Percentiles rank a stretch among this genome's conserved stretches.
phyloP scores from a whole-genome alignment of 2,888 invertebrate genomes.

The Drosophila affinis region DNA sequence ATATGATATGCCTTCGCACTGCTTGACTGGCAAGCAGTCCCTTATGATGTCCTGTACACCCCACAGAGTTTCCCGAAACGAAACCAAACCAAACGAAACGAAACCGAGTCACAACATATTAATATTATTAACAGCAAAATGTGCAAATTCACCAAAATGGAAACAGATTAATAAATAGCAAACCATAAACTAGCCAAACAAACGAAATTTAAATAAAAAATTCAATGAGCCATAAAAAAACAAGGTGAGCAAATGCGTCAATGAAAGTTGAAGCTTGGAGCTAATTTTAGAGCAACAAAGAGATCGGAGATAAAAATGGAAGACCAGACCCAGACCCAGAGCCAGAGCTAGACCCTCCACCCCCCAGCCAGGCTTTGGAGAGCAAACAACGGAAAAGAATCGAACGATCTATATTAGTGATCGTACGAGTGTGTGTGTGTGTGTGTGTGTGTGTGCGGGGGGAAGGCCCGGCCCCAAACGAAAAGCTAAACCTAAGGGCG shows the following conservation, averaged over 20 bases:
- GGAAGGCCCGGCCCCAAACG: slow-evolving; percentile 14
- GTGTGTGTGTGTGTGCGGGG: too few species aligned
- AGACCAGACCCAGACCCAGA: slow-evolving; percentile 31
- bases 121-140: slow-evolving; percentile 8
- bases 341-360: too few species aligned
- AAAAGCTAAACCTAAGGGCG: not conserved
- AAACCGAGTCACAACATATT: slow-evolving; percentile 3
- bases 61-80: not conserved
- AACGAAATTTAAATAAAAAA: slow-evolving; percentile 34
- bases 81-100: not conserved
- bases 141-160: not conserved
- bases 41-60: not conserved
- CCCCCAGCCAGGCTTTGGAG: not conserved
- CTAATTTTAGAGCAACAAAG: slow-evolving; percentile 55
- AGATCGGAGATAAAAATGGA: slow-evolving; percentile 51
- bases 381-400: not conserved
- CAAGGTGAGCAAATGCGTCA: slow-evolving; percentile 76
- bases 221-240: slow-evolving; percentile 51
- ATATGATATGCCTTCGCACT: not conserved
- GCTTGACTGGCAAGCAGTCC: not conserved
- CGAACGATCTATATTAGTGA: slow-evolving; percentile 11
- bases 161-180: slow-evolving; percentile 62
- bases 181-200: slow-evolving; percentile 34
- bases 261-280: slow-evolving; percentile 71
- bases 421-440: too few species aligned